Percentiles rank a stretch among this genome's conserved stretches.
Evolutionary conservation across 2,113 vertebrate genomes (phyloP).

Genomic region (Pyrgilauda ruficollis): DNA sequence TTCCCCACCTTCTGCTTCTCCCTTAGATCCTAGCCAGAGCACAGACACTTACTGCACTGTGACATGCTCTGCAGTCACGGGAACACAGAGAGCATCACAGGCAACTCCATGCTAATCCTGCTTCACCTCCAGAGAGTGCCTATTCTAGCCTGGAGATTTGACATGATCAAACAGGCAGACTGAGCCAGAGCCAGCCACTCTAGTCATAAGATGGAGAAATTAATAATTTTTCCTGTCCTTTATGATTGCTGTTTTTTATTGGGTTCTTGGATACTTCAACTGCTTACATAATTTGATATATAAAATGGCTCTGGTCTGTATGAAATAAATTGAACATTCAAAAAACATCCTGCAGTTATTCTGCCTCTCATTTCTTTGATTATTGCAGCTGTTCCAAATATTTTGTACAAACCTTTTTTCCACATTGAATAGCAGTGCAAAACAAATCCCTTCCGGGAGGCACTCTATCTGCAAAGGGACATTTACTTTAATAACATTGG

Average conservation of each 20-base stretch:
- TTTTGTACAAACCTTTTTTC: not conserved
- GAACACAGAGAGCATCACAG: not conserved
- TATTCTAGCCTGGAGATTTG: not conserved
- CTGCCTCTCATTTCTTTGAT: not conserved
- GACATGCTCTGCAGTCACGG: not conserved
- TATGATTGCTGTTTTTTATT: not conserved
- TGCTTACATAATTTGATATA: not conserved
- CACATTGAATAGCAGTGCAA: not conserved
- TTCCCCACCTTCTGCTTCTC: not conserved
- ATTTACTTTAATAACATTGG: not conserved
- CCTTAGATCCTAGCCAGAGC: not conserved
- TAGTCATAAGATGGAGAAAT: not conserved
- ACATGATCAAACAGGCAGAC: not conserved
- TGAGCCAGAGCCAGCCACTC: not conserved
- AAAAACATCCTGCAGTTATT: not conserved
- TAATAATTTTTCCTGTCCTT: not conserved
- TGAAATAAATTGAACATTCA: not conserved
- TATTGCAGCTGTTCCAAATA: not conserved
- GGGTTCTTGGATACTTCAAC: not conserved
- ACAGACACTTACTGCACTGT: not conserved
- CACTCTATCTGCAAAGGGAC: not conserved
- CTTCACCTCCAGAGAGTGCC: not conserved
- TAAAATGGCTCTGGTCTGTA: not conserved
- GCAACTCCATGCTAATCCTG: not conserved
- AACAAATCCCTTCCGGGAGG: not conserved